These are phyloP conservation scores for Arothron firmamentum DNA, from an alignment of 2,113 vertebrate species.

Conservation along the genomic window DNA sequence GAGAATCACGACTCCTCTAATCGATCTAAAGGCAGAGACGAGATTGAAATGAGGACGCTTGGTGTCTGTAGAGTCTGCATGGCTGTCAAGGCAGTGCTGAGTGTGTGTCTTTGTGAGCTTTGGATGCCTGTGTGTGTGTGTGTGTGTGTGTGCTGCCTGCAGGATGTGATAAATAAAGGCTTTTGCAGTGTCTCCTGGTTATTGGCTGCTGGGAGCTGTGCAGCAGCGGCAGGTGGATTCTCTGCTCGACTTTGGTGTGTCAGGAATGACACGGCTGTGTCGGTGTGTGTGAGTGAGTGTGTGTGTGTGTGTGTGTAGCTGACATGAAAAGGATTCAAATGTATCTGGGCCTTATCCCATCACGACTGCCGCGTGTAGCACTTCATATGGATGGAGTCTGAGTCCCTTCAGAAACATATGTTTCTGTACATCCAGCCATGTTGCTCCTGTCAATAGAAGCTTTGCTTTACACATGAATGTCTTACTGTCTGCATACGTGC, in stretches of 20 bases:
- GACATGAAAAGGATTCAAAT: slow-evolving; percentile 25
- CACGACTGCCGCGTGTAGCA: slow-evolving; percentile 14
- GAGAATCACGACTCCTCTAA: slow-evolving; percentile 14
- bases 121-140: slow-evolving; percentile 1
- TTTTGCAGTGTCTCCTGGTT: slow-evolving; percentile 53
- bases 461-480: not conserved
- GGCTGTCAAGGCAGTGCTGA: slow-evolving; percentile 26
- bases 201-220: slow-evolving; percentile 39
- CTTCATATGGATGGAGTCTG: too few species aligned
- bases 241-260: slow-evolving; percentile 39
- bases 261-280: slow-evolving; percentile 14
- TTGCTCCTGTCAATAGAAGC: not conserved
- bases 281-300: slow-evolving; percentile 9
- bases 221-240: slow-evolving; percentile 42
- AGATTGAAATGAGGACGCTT: slow-evolving; percentile 37
- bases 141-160: slow-evolving; percentile 11
- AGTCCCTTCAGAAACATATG: too few species aligned
- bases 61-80: slow-evolving; percentile 14
- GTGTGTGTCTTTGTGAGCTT: not conserved
- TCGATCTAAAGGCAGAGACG: slow-evolving; percentile 3
- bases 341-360: slow-evolving; percentile 10
- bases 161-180: slow-evolving; percentile 54
- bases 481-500: not conserved
- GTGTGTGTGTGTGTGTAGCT: slow-evolving; percentile 6
- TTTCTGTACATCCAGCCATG: not conserved